Evolutionary conservation across 2,113 vertebrate species (phyloP).

Genomic region (Lathamus discolor): DNA sequence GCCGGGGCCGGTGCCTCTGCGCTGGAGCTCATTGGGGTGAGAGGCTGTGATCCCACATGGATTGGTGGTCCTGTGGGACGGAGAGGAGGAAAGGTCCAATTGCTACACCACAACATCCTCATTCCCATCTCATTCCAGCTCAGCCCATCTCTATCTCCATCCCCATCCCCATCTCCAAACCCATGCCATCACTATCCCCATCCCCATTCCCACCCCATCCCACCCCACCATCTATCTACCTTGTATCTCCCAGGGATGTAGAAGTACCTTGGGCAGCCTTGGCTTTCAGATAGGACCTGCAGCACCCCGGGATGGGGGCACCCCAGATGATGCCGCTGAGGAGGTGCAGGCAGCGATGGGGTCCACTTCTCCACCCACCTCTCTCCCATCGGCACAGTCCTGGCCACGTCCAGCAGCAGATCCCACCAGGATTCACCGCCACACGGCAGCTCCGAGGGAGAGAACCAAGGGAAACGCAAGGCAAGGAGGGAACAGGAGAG

Average conservation of each 20-base stretch:
- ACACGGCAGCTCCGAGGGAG: neutral
- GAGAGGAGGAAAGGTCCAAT: neutral
- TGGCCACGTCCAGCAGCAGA: fast-evolving
- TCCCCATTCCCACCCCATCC: neutral
- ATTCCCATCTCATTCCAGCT: neutral
- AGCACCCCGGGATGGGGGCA: neutral
- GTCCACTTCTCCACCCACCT: neutral
- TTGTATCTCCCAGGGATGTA: neutral
- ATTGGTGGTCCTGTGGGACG: neutral
- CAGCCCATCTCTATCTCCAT: too few species aligned
- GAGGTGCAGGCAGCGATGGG: neutral
- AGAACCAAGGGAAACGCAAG: neutral
- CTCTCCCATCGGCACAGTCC: fast-evolving
- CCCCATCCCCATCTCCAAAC: neutral
- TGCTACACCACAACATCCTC: too few species aligned
- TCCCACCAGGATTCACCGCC: fast-evolving
- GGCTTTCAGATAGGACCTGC: neutral
- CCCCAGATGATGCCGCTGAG: fast-evolving
- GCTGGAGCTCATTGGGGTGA: fast-evolving
- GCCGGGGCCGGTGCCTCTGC: fast-evolving
- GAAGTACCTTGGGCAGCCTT: neutral
- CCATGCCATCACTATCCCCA: neutral
- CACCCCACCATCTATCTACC: too few species aligned
- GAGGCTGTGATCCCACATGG: fast-evolving
- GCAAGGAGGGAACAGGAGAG: slow-evolving; percentile 9